Percentiles rank a stretch among this genome's conserved stretches.
phyloP scores from a whole-genome alignment of 2,113 vertebrate genomes.

The Trachemys scripta region DNA sequence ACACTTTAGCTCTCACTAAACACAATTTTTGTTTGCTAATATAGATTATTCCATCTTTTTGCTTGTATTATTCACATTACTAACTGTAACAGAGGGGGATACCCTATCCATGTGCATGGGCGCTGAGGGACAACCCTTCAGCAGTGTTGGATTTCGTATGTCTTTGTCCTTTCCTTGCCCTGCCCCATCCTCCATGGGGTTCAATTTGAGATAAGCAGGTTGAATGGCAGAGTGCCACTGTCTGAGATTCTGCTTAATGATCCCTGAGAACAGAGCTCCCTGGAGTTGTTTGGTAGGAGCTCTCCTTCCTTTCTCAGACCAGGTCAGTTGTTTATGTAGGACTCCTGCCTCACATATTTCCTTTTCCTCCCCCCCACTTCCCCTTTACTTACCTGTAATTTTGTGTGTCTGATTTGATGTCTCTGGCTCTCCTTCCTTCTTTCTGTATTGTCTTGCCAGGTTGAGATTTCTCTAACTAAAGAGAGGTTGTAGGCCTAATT shows the following conservation, averaged over 20 bases:
- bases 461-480: conserved; percentile 21
- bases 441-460: background rate
- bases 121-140: background rate
- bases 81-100: background rate
- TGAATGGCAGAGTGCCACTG: background rate
- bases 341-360: background rate
- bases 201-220: background rate
- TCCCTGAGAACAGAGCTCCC: background rate
- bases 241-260: conserved; percentile 1
- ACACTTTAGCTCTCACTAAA: background rate
- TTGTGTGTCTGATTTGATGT: background rate
- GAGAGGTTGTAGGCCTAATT: background rate
- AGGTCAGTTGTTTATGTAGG: background rate
- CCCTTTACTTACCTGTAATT: background rate
- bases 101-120: background rate
- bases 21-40: background rate
- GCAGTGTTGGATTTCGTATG: background rate
- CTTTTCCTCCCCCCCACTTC: accelerated
- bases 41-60: background rate
- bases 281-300: background rate
- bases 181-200: background rate
- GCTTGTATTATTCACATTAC: background rate
- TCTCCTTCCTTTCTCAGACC: background rate
- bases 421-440: background rate
- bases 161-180: background rate